These are phyloP conservation scores for Caenorhabditis sp. DNA, from an alignment of 2,888 invertebrate genomes.

Conservation along the genomic window DNA sequence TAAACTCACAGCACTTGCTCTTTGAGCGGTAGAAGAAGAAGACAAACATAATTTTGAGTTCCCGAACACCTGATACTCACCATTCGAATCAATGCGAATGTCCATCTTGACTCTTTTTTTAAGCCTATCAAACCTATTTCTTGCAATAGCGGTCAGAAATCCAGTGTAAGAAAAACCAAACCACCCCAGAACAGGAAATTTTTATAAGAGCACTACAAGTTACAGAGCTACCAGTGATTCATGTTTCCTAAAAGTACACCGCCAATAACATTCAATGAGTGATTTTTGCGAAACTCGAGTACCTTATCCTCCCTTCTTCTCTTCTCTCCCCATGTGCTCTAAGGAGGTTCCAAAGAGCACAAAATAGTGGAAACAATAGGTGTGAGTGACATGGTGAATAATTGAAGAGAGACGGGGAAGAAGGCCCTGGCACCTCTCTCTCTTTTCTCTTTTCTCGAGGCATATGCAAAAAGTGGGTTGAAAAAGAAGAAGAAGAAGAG, in stretches of 20 bases:
- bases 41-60: background rate
- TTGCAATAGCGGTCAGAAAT: too few relatives aligned
- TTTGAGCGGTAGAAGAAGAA: too few relatives aligned
- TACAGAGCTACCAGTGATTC: too few relatives aligned
- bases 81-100: background rate
- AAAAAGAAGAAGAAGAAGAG: conserved; percentile 1
- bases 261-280: too few relatives aligned
- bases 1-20: too few relatives aligned
- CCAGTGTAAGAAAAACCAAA: too few relatives aligned
- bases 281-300: too few relatives aligned
- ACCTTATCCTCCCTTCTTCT: conserved; percentile 3
- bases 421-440: conserved; percentile 2
- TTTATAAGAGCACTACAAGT: too few relatives aligned
- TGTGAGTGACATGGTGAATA: conserved; percentile 63
- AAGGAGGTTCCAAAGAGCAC: conserved; percentile 40
- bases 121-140: too few relatives aligned
- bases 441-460: background rate
- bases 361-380: conserved; percentile 38
- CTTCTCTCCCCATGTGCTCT: background rate
- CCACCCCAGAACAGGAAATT: too few relatives aligned
- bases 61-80: background rate
- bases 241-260: too few relatives aligned
- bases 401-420: conserved; percentile 39
- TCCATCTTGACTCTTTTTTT: too few relatives aligned
- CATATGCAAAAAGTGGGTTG: conserved; percentile 22